Conservation (phyloP, 2,888 invertebrate genomes). For the Girardia tigrina region DNA sequence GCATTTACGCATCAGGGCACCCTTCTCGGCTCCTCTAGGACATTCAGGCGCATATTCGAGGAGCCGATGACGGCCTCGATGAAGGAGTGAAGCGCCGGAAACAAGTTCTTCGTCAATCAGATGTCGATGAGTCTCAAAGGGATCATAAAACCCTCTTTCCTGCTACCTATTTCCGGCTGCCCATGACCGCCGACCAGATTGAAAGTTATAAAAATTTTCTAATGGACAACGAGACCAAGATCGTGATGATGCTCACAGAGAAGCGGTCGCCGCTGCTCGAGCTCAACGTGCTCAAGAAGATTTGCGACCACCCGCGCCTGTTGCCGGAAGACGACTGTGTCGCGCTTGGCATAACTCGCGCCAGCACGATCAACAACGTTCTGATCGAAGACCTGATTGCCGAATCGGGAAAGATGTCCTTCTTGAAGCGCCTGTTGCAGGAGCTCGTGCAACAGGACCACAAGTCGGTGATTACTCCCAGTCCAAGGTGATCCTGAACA, state of each 20-base stretch:
- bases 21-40: constrained; percentile 49
- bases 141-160: constrained; percentile 50
- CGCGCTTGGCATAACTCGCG: constrained; percentile 42
- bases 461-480: constrained; percentile 46
- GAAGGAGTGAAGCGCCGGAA: constrained; percentile 40
- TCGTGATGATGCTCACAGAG: constrained; percentile 30
- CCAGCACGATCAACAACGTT: too few species aligned
- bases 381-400: too few species aligned
- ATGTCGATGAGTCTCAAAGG: constrained; percentile 48
- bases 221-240: constrained; percentile 41
- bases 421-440: constrained; percentile 41
- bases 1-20: constrained; percentile 51
- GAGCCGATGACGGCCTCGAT: constrained; percentile 48
- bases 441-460: constrained; percentile 47
- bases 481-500: constrained; percentile 50
- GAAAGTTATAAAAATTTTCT: constrained; percentile 49
- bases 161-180: constrained; percentile 50
- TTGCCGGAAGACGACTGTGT: constrained; percentile 47
- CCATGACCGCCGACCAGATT: constrained; percentile 45
- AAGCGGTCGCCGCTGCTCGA: constrained; percentile 43
- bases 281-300: constrained; percentile 50
- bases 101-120: constrained; percentile 46
- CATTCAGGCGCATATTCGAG: constrained; percentile 50
- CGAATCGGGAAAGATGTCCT: constrained; percentile 50
- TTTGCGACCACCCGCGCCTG: constrained; percentile 52